Conservation (phyloP, 92 coral and sea anemone genomes). For the Parazoanthus swiftii region DNA sequence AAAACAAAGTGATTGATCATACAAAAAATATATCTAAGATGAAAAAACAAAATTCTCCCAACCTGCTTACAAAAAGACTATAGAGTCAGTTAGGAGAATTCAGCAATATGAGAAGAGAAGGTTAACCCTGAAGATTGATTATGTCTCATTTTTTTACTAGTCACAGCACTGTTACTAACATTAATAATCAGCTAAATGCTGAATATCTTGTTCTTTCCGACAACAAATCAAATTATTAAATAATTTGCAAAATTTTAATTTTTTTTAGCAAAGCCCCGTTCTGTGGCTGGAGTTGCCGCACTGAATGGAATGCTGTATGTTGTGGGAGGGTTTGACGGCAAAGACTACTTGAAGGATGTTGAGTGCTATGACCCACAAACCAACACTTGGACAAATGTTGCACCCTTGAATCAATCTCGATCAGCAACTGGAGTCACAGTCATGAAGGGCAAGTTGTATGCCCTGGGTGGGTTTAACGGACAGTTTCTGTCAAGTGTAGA, state of each 20-base stretch:
- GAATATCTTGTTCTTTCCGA: too few species aligned
- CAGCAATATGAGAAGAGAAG: too few species aligned
- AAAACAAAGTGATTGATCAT: too few species aligned
- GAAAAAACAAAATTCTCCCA: too few species aligned
- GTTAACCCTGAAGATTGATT: too few species aligned
- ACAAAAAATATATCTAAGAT: too few species aligned
- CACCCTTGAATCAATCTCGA: slow-evolving; percentile 69
- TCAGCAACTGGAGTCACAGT: slow-evolving; percentile 87
- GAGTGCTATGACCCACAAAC: slow-evolving; percentile 88
- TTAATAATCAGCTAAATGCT: too few species aligned
- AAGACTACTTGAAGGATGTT: slow-evolving; percentile 83
- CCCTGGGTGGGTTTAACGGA: slow-evolving; percentile 92
- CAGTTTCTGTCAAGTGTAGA: slow-evolving; percentile 91
- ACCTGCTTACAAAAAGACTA: too few species aligned
- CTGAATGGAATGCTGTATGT: slow-evolving; percentile 76
- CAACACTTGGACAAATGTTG: slow-evolving; percentile 70
- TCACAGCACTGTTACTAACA: too few species aligned
- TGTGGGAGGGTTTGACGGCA: slow-evolving; percentile 96
- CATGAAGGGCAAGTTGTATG: slow-evolving; percentile 90
- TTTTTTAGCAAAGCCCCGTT: slow-evolving; percentile 72
- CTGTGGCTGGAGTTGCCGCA: slow-evolving; percentile 91
- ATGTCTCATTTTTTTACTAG: too few species aligned
- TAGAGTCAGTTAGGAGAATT: too few species aligned
- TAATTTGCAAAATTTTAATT: background rate
- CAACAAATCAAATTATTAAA: background rate